A percentile compares a stretch with the other conserved stretches of the same genome.
Evolutionary conservation across 2,888 invertebrate genomes (phyloP).

Genomic region (Spatulosminthurus flaviceps): DNA sequence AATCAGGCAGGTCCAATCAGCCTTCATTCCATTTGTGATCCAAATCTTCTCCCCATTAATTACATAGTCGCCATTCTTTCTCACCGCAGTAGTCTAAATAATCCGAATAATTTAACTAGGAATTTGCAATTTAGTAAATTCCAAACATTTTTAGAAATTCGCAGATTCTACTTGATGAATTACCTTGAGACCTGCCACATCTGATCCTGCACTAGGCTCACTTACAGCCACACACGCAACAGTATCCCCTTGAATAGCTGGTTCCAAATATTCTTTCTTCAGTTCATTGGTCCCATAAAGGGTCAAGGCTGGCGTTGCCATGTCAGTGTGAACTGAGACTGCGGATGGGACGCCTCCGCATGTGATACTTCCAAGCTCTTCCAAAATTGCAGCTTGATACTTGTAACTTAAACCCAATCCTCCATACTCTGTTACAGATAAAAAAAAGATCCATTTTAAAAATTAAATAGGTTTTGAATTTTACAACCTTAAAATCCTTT

Average conservation of each 20-base stretch:
- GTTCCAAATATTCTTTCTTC: constrained; percentile 68
- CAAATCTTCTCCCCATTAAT: constrained; percentile 70
- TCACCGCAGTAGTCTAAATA: constrained; percentile 67
- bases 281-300: constrained; percentile 68
- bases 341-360: constrained; percentile 70
- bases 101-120: not conserved
- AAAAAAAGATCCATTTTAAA: not conserved
- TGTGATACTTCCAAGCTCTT: constrained; percentile 69
- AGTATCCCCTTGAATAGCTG: constrained; percentile 65
- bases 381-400: constrained; percentile 69
- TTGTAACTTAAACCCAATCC: constrained; percentile 70
- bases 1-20: constrained; percentile 71
- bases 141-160: not conserved
- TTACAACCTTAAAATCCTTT: no score
- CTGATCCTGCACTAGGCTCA: constrained; percentile 69
- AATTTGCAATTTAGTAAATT: no score
- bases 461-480: not conserved
- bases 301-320: constrained; percentile 70
- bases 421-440: constrained; percentile 68
- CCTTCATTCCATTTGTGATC: constrained; percentile 69
- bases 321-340: constrained; percentile 70
- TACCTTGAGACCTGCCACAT: constrained; percentile 67
- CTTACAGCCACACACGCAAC: constrained; percentile 68
- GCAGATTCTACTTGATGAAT: no score
- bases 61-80: constrained; percentile 67